Conservation (phyloP, 64 coral and sea anemone genomes). For the Montipora capricornis region DNA sequence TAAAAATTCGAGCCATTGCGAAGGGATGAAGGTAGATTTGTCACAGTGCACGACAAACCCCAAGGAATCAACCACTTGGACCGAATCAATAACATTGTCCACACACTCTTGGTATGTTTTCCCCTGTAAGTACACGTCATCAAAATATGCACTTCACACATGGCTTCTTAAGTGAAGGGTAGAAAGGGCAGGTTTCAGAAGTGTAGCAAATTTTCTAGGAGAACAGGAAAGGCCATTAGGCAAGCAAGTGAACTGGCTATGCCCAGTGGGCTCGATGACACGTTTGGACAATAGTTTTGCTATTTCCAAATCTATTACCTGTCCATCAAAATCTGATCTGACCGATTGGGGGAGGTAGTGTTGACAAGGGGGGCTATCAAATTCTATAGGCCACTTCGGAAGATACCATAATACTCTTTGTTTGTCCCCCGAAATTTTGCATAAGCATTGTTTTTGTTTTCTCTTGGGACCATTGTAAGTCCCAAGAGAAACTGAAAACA, state of each 20-base stretch:
- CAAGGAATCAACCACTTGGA: constrained; percentile 3
- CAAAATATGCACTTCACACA: constrained; percentile 17
- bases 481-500: too few relatives aligned
- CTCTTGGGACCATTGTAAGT: too few relatives aligned
- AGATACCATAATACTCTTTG: too few relatives aligned
- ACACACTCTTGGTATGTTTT: constrained; percentile 25
- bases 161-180: constrained; percentile 26
- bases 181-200: constrained; percentile 48
- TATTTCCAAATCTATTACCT: constrained; percentile 33
- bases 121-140: constrained; percentile 64
- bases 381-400: background rate
- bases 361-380: constrained; percentile 6
- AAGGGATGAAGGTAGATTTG: constrained; percentile 32
- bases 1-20: constrained; percentile 20
- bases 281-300: constrained; percentile 4
- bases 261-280: constrained; percentile 56
- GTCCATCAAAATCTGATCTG: background rate
- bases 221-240: constrained; percentile 40
- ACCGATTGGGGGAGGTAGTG: background rate
- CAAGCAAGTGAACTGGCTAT: constrained; percentile 32
- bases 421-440: too few relatives aligned
- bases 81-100: constrained; percentile 47
- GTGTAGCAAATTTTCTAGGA: constrained; percentile 40
- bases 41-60: constrained; percentile 21
- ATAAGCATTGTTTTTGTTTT: too few relatives aligned